These are phyloP conservation scores for Elephas maximus DNA, from an alignment of 2,113 vertebrate genomes.

Conservation along the genomic window DNA sequence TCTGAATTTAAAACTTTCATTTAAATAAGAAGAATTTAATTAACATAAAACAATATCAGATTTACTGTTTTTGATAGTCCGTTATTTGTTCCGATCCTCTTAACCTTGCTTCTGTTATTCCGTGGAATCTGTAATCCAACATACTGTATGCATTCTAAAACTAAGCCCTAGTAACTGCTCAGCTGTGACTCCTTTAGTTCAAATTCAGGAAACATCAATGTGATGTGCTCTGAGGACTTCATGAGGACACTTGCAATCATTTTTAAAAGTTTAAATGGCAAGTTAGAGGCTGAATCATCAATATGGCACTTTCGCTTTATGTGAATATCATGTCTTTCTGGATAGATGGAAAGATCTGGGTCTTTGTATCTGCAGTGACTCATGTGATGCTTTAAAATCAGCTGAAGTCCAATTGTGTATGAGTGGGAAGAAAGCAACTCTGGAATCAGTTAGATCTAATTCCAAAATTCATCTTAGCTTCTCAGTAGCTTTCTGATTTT, in stretches of 20 bases:
- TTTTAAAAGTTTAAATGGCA: constrained; percentile 29
- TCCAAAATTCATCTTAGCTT: neutral
- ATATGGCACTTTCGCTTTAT: neutral
- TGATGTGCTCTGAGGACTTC: neutral
- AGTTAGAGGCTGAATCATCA: neutral
- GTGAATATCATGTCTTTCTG: neutral
- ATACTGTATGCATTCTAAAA: neutral
- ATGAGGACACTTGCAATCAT: neutral
- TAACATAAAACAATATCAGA: constrained; percentile 13
- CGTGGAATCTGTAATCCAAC: neutral
- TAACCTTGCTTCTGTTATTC: neutral
- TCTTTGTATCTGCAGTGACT: neutral
- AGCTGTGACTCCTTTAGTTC: neutral
- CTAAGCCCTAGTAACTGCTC: neutral
- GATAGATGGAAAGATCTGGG: neutral
- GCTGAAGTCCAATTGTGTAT: neutral
- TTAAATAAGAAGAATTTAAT: neutral
- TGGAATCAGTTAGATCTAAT: neutral
- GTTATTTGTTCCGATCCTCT: neutral
- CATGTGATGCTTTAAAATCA: neutral
- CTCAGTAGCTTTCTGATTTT: neutral
- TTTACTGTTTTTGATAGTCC: neutral
- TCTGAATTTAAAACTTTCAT: neutral
- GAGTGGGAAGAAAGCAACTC: constrained; percentile 22
- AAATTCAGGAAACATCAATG: neutral